These are phyloP conservation scores for Cheumatopsyche charites DNA, from an alignment of 1,140 invertebrate species.

Conservation along the genomic window DNA sequence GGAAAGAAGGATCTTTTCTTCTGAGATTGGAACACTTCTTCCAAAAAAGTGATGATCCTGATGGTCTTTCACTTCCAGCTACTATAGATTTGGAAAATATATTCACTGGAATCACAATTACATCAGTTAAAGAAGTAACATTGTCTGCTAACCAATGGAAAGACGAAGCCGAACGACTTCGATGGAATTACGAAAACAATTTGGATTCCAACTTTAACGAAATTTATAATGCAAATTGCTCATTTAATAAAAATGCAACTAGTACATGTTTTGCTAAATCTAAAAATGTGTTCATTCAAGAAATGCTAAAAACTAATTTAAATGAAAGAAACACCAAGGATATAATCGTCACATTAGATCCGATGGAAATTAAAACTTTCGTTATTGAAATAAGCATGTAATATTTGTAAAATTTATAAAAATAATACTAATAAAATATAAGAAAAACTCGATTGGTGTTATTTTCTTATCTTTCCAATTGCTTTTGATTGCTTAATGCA, in stretches of 20 bases:
- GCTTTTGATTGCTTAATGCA: no score
- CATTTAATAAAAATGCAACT: not conserved
- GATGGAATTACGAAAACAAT: conserved; percentile 55
- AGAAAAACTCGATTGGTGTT: no score
- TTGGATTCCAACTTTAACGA: conserved; percentile 29
- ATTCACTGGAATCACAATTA: conserved; percentile 65
- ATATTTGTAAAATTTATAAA: no score
- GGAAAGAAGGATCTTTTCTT: conserved; percentile 71
- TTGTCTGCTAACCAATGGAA: conserved; percentile 73
- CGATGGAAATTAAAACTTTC: conserved; percentile 34
- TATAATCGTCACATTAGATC: not conserved
- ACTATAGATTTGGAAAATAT: conserved; percentile 56
- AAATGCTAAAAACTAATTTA: not conserved
- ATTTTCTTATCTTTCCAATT: no score
- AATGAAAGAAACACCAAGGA: not conserved
- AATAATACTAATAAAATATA: no score
- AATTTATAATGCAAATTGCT: not conserved
- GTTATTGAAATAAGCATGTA: not conserved
- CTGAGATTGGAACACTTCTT: conserved; percentile 88
- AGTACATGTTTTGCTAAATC: not conserved
- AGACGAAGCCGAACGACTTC: conserved; percentile 62
- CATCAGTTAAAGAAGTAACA: conserved; percentile 68
- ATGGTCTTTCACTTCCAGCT: conserved; percentile 51
- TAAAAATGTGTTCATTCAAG: not conserved
- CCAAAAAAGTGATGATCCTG: conserved; percentile 72